Base-by-base conservation (phyloP, 2,888 invertebrate genomes). In the Oithona nana region DNA sequence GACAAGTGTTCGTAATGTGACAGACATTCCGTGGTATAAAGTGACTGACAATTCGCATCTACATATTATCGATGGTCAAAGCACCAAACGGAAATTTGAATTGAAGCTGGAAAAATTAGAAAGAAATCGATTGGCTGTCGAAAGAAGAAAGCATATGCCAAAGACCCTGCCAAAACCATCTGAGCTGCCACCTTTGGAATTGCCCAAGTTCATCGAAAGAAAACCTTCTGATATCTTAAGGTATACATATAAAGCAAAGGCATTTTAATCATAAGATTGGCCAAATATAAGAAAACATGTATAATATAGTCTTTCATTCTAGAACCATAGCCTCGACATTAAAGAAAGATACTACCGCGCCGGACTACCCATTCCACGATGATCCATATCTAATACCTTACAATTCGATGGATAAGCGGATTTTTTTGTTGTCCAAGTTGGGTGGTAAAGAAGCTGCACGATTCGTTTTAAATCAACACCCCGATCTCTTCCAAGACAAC, bases 311-410 rank as follows among this genome's bases (percentile, higher is more conserved):
- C n/a, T n/a, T n/a, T n/a, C n/a, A n/a, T n/a, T 39, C 39, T 28
- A 62, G 49, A 74, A 88, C 88, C 1, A 73, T 93, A 65, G 83
- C 87, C 51, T 79, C 79, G 65, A 90, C 90, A 0, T 80, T 88
- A 3, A 78, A 80, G n/a, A 75, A 80, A 52, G 92, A 92, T 73
- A 80, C 81, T 2, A 88, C 88, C 0, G 88, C 88, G n/a, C 78
- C 88, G 2, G 86, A 87, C 71, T 93, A 86, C 72, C 87, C 86
- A 71, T 93, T 83, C 71, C 86, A 88, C 69, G 93, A 94, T 78
- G 94, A 94, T 74, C 92, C 93, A 0, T 89, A 77, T 70, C 76
- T 92, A 20, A 83, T 84, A 66, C 92, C 92, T 0, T 73, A 76
- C 64, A 86, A 85, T 8, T 85, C 83, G 73, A 65, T 74, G 2